A percentile compares a stretch with the other conserved stretches of the same genome.
These are phyloP conservation scores for Spodoptera litura DNA, from an alignment of 1,140 invertebrate genomes.

Conservation along the genomic window DNA sequence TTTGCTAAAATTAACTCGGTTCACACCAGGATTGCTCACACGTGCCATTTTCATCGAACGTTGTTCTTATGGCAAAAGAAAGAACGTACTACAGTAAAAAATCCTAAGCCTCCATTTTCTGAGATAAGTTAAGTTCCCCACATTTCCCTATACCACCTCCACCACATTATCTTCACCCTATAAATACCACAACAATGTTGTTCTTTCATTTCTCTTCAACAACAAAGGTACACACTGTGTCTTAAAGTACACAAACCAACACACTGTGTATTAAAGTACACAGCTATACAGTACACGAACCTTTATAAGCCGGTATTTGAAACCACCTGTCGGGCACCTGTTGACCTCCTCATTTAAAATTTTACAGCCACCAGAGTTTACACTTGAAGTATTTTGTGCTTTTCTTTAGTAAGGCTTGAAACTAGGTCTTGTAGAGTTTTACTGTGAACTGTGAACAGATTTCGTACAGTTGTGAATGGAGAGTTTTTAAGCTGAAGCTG, in stretches of 20 bases:
- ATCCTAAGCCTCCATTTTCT: no score
- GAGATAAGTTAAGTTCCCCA: no score
- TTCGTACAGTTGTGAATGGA: no score
- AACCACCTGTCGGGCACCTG: constrained; percentile 38
- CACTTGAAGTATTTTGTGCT: constrained; percentile 28
- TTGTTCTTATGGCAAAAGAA: no score
- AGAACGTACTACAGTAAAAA: no score
- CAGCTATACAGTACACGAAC: not conserved
- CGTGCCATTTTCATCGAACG: no score
- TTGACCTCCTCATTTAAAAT: constrained; percentile 25
- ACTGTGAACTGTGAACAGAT: no score
- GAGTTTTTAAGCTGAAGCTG: no score
- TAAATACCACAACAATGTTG: not conserved
- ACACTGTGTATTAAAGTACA: constrained; percentile 28
- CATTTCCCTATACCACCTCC: no score
- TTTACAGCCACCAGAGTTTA: constrained; percentile 4
- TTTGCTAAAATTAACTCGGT: no score
- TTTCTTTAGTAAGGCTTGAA: not conserved
- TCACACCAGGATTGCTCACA: no score
- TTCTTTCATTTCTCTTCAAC: constrained; percentile 12
- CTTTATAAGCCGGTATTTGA: constrained; percentile 22
- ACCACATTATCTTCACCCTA: not conserved
- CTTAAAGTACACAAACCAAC: constrained; percentile 15
- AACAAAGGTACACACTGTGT: constrained; percentile 25
- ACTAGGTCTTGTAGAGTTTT: not conserved